Conservation (phyloP, 2,888 invertebrate genomes). For the Diplazon laetatorius region DNA sequence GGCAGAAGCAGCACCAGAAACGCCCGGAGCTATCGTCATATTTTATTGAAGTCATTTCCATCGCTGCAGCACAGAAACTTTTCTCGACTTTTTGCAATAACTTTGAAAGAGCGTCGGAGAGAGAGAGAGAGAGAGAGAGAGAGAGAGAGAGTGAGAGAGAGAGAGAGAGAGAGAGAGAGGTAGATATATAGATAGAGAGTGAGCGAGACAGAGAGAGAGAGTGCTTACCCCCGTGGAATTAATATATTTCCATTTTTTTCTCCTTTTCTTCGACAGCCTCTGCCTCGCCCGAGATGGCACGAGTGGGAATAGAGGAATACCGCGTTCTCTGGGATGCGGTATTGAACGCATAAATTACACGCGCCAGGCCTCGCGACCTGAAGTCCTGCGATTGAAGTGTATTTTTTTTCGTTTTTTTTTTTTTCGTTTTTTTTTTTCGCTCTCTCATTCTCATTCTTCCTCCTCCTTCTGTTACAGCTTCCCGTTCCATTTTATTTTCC, state of each 20-base stretch:
- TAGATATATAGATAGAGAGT: constrained; percentile 29
- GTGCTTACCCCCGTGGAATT: constrained; percentile 46
- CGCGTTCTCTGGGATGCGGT: constrained; percentile 68
- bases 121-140: constrained; percentile 38
- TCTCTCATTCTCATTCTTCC: constrained; percentile 21
- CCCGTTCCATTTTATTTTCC: constrained; percentile 51
- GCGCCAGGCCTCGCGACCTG: constrained; percentile 66
- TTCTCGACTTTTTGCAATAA: constrained; percentile 74
- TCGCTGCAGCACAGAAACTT: constrained; percentile 70
- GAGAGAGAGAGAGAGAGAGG: constrained; percentile 12
- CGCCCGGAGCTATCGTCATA: constrained; percentile 71
- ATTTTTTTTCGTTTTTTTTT: too few relatives aligned
- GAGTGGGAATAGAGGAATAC: constrained; percentile 55
- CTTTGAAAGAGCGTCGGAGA: constrained; percentile 70
- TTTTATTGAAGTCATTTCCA: constrained; percentile 76
- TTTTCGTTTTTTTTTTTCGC: constrained; percentile 55
- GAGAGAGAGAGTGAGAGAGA: constrained; percentile 34
- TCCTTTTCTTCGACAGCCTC: constrained; percentile 36
- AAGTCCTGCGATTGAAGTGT: constrained; percentile 73
- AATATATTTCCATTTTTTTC: constrained; percentile 62
- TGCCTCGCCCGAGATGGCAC: constrained; percentile 48
- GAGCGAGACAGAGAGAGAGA: constrained; percentile 16
- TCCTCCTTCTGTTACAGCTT: constrained; percentile 37
- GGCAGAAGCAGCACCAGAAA: constrained; percentile 63
- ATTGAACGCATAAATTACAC: constrained; percentile 77